A percentile compares a stretch with the other conserved stretches of the same genome.
Evolutionary conservation across 2,113 vertebrate species (phyloP).

Genomic region (Oceanodroma tethys): DNA sequence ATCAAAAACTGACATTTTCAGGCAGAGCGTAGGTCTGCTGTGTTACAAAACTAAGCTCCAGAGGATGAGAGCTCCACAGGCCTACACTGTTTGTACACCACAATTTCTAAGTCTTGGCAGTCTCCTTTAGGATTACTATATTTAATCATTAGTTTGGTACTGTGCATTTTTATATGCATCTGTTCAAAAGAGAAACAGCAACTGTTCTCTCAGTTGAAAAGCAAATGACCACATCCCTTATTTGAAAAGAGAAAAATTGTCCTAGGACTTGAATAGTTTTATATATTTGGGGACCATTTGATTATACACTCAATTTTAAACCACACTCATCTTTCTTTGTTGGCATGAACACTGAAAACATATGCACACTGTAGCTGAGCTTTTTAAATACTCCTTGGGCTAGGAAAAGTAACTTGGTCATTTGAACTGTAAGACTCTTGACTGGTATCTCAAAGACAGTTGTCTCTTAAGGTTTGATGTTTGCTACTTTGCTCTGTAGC

Average conservation of each 20-base stretch:
- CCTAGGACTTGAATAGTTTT: neutral
- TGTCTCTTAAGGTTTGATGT: slow-evolving; percentile 29
- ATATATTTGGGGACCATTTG: neutral
- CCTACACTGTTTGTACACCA: neutral
- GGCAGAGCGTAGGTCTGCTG: neutral
- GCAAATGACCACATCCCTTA: slow-evolving; percentile 35
- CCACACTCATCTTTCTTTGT: neutral
- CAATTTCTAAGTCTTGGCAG: neutral
- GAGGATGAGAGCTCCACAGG: neutral
- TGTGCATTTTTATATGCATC: neutral
- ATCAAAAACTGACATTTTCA: neutral
- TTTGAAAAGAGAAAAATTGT: neutral
- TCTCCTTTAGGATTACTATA: neutral
- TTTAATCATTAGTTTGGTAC: neutral
- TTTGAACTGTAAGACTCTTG: slow-evolving; percentile 54
- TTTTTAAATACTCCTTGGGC: neutral
- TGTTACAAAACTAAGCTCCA: neutral
- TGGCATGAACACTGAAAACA: neutral
- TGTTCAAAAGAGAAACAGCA: slow-evolving; percentile 34
- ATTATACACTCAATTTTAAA: neutral
- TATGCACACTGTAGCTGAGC: neutral
- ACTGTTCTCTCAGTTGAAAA: slow-evolving; percentile 50
- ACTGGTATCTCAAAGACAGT: neutral
- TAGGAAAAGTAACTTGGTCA: slow-evolving; percentile 19
- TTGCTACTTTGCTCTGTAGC: neutral